A percentile compares a stretch with the other conserved stretches of the same genome.
Evolutionary conservation across 1,140 invertebrate species (phyloP).

Genomic region (Lepidostoma basale): DNA sequence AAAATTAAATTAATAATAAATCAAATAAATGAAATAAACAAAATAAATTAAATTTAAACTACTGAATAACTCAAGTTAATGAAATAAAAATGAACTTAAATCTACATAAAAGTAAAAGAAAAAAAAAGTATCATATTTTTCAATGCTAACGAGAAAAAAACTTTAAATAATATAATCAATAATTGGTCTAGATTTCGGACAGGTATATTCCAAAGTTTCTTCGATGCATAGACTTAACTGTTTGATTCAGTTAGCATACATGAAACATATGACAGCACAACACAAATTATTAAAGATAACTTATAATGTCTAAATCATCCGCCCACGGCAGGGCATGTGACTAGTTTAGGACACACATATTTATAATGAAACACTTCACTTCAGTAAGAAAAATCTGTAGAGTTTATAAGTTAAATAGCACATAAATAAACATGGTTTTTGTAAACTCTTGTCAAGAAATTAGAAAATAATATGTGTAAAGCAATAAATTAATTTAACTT

Average conservation of each 20-base stretch:
- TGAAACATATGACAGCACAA: slow-evolving; percentile 47
- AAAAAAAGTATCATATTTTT: slow-evolving; percentile 42
- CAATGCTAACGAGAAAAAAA: slow-evolving; percentile 42
- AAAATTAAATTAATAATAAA: slow-evolving; percentile 48
- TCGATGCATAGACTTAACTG: slow-evolving; percentile 44
- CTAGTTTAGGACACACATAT: slow-evolving; percentile 55
- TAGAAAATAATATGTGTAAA: slow-evolving; percentile 40
- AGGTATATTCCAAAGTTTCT: slow-evolving; percentile 45
- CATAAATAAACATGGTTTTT: slow-evolving; percentile 43
- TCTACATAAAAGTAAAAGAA: slow-evolving; percentile 44
- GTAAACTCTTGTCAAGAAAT: slow-evolving; percentile 43
- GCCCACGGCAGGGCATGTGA: slow-evolving; percentile 42
- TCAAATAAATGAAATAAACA: slow-evolving; percentile 45
- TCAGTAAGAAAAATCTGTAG: slow-evolving; percentile 37
- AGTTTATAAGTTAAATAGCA: slow-evolving; percentile 41
- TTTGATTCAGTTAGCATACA: slow-evolving; percentile 44
- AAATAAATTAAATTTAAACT: slow-evolving; percentile 43
- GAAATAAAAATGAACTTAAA: slow-evolving; percentile 46
- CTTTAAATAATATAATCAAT: slow-evolving; percentile 42
- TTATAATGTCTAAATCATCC: slow-evolving; percentile 42
- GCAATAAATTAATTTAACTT: slow-evolving; percentile 47
- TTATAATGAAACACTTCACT: slow-evolving; percentile 31
- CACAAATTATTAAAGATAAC: slow-evolving; percentile 44
- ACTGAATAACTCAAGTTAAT: slow-evolving; percentile 44
- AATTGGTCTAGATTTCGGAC: slow-evolving; percentile 46